Conservation (phyloP, 2,113 vertebrate species). For the Rhinoptilus africanus region DNA sequence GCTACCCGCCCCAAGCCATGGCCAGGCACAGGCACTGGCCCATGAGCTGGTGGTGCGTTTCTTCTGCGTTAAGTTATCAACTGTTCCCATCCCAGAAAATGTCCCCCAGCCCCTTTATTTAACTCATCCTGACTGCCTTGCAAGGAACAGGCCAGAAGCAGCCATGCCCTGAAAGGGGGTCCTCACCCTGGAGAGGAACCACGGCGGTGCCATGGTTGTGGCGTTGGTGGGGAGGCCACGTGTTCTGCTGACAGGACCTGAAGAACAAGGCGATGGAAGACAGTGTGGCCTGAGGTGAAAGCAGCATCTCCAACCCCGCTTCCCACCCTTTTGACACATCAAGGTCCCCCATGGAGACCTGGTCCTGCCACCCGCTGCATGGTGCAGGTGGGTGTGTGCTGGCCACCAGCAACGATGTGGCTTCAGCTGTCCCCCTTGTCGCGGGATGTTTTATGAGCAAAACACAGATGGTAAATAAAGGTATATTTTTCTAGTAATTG, state of each 20-base stretch:
- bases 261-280: not conserved
- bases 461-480: conserved; percentile 21
- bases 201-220: rapidly evolving
- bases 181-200: not conserved
- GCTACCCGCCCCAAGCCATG: rapidly evolving
- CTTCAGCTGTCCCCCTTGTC: not conserved
- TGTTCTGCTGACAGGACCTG: not conserved
- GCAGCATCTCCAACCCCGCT: not conserved
- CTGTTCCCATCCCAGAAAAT: rapidly evolving
- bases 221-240: rapidly evolving
- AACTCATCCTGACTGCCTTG: not conserved
- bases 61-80: not conserved
- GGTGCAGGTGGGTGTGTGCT: not conserved
- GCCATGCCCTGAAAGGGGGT: rapidly evolving
- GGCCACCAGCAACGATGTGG: not conserved
- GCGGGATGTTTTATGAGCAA: not conserved
- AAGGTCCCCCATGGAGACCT: not conserved
- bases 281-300: not conserved
- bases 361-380: not conserved
- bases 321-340: not conserved
- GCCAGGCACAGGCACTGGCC: not conserved
- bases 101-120: not conserved
- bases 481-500: conserved; percentile 44
- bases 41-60: not conserved
- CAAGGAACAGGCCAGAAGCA: not conserved